Conservation (phyloP, 30 jellyfish, hydroid and myxozoan species). For the Aurelia sp. region DNA sequence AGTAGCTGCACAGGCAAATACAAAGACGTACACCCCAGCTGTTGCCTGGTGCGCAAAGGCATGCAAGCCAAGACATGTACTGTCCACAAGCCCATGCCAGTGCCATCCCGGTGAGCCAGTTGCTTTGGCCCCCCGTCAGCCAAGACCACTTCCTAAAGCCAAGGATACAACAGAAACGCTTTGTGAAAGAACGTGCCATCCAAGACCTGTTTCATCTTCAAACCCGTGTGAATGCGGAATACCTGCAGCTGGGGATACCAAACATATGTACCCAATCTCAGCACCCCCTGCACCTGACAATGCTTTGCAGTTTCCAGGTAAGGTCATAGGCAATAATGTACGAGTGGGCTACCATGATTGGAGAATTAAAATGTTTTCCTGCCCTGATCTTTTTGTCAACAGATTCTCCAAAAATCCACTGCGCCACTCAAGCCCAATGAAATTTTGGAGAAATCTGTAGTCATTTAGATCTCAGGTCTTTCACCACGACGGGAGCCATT, state of each 20-base stretch:
- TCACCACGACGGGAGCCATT: too few relatives aligned
- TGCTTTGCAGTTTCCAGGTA: slow-evolving; percentile 45
- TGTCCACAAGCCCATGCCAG: slow-evolving; percentile 83
- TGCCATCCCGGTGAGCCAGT: slow-evolving; percentile 81
- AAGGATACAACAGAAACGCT: slow-evolving; percentile 38
- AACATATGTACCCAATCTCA: slow-evolving; percentile 51
- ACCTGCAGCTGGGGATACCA: slow-evolving; percentile 46
- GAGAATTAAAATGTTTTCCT: too few relatives aligned
- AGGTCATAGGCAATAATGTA: neutral
- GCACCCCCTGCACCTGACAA: slow-evolving; percentile 52
- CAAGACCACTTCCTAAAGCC: slow-evolving; percentile 35
- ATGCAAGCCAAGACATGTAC: slow-evolving; percentile 82
- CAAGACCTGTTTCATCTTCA: slow-evolving; percentile 72
- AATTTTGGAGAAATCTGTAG: too few relatives aligned
- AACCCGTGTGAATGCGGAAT: slow-evolving; percentile 79
- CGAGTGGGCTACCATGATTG: too few relatives aligned
- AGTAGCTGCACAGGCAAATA: slow-evolving; percentile 5
- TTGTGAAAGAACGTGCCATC: slow-evolving; percentile 85
- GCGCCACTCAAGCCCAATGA: too few relatives aligned
- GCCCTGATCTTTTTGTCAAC: too few relatives aligned
- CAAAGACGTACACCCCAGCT: slow-evolving; percentile 61
- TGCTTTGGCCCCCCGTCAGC: slow-evolving; percentile 50
- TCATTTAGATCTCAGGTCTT: too few relatives aligned
- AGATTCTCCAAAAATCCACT: too few relatives aligned
- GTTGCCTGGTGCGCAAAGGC: slow-evolving; percentile 90